Evolutionary conservation across 2,113 vertebrate genomes (phyloP).

Genomic region (Illadopsis cleaveri): DNA sequence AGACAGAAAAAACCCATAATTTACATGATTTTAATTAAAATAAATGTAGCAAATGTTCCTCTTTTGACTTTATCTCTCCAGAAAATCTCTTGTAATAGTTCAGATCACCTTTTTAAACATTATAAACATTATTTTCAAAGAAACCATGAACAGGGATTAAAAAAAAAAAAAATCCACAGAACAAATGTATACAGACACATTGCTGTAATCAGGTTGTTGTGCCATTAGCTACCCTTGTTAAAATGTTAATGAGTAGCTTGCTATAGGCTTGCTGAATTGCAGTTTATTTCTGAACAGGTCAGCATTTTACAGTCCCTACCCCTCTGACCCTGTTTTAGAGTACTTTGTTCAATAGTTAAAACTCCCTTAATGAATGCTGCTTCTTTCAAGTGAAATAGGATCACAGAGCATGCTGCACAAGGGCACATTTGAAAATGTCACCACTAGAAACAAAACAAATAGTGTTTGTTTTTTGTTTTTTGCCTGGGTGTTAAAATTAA

Average conservation of each 20-base stretch:
- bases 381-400: neutral
- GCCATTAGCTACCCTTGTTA: conserved; percentile 50
- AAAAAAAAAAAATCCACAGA: neutral
- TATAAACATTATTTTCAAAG: neutral
- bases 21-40: neutral
- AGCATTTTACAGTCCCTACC: conserved; percentile 34
- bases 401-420: neutral
- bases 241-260: conserved; percentile 65
- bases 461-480: no score
- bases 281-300: conserved; percentile 51
- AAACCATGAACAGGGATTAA: neutral
- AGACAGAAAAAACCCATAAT: neutral
- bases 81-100: neutral
- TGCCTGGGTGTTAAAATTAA: neutral
- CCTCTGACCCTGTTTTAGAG: neutral
- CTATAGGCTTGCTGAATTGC: conserved; percentile 49
- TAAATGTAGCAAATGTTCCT: neutral
- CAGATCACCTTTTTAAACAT: neutral
- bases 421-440: neutral
- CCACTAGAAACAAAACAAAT: neutral
- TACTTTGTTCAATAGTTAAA: conserved; percentile 20
- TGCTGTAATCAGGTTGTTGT: conserved; percentile 19
- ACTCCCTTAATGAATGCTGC: neutral
- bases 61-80: neutral
- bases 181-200: neutral